Evolutionary conservation across 2,113 vertebrate genomes (phyloP).

Genomic region (human): DNA sequence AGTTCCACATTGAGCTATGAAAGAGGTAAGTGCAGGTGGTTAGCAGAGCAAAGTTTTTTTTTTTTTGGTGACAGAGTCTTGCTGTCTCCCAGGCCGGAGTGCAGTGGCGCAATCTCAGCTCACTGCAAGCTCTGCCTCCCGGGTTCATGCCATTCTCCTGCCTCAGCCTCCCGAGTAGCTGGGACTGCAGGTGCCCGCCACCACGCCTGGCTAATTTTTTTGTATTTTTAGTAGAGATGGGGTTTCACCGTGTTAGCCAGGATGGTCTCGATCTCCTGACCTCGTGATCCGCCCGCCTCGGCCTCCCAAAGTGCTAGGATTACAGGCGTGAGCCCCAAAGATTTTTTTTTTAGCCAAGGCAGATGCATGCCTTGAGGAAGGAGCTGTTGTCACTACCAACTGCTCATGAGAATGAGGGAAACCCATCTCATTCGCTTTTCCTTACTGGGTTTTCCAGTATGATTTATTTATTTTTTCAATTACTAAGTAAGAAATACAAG

Average conservation of each 20-base stretch:
- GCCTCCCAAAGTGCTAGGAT: no score
- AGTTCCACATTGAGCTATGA: neutral
- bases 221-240: no score
- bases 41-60: neutral
- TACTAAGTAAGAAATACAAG: neutral
- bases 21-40: neutral
- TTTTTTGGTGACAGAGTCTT: no score
- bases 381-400: neutral
- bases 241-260: no score
- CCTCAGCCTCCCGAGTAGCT: no score
- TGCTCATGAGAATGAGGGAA: neutral
- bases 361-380: neutral
- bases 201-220: fast-evolving
- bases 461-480: neutral
- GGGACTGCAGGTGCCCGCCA: fast-evolving
- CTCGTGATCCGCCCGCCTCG: no score
- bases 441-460: neutral
- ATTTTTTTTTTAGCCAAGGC: neutral
- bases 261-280: no score
- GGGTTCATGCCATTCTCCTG: no score
- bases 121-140: no score
- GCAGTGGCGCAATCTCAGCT: fast-evolving
- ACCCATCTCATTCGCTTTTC: neutral
- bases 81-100: no score
- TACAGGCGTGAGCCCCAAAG: no score